Base-by-base conservation (phyloP, 2,888 invertebrate genomes). In the Lithosia quadra region DNA sequence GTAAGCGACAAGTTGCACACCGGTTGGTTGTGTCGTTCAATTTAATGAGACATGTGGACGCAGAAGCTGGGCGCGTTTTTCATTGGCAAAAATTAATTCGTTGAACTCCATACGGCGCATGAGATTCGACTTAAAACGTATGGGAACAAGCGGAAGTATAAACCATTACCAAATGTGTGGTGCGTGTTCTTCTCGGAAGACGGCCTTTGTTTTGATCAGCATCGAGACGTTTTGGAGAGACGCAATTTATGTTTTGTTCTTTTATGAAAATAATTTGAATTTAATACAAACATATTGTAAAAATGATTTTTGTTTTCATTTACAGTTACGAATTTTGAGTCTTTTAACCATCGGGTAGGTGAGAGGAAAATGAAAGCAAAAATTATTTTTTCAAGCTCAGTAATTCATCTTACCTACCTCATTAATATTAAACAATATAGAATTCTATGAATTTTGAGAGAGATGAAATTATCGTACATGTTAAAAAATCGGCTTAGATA, bases 161-260 rank as follows among this genome's bases (percentile, higher is more conserved):
- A 92, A 92, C 87, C 90, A 92, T 88, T 89, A 88, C 91, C 92
- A 92, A 91, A 91, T 92, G 92, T 92, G 90, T 84, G 87, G 81
- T 81, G 81, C 83, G 82, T 79, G 80, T 83, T 83, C 76, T 88
- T 87, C 84, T 79, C 75, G 84, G 83, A 86, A 88, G 76, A 75
- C 73, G 64, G 76, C 71, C 80, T 83, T 86, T 85, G 80, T 82
- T 80, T 68, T 78, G 72, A 75, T 76, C 73, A 76, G 34, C 68
- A 34, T 63, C 65, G 65, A 71, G 73, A 78, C 65, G 39, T n/a
- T 71, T 70, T 73, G 74, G 67, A 36, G 64, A 69, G 49, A 73
- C 60, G 69, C 59, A 69, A 68, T 71, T 76, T 73, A 71, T 62
- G 65, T 39, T 69, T 69, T n/a, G 7, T 61, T 22, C 0, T 69